Conservation (phyloP, 2,113 vertebrate species). For the Riparia riparia region DNA sequence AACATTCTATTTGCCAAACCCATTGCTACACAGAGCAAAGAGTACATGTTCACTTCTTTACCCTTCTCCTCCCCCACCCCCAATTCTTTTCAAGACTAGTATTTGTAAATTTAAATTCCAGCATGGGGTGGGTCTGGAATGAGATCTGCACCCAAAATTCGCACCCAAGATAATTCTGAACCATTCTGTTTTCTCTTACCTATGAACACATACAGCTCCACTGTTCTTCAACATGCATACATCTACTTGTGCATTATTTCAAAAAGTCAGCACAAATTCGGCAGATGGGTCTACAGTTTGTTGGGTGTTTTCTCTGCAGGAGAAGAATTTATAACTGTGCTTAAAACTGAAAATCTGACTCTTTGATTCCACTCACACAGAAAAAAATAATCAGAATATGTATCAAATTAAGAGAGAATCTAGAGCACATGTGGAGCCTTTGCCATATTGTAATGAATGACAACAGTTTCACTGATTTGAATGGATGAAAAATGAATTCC, state of each 20-base stretch:
- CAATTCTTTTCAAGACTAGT: neutral
- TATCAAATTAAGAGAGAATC: conserved; percentile 1
- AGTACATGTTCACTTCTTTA: neutral
- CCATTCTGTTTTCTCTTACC: neutral
- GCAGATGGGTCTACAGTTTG: neutral
- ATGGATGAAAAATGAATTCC: neutral
- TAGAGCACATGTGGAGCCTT: neutral
- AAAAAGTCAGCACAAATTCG: neutral
- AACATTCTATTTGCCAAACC: neutral
- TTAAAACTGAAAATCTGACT: neutral
- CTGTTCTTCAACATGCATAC: neutral
- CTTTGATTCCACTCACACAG: neutral
- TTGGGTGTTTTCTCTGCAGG: neutral
- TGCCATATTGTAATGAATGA: neutral
- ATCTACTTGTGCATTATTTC: neutral
- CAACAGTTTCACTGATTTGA: neutral
- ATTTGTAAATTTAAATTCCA: conserved; percentile 42
- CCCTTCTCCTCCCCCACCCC: rapidly evolving
- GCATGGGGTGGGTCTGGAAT: neutral
- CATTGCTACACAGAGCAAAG: neutral
- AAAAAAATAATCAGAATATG: neutral
- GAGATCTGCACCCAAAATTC: neutral
- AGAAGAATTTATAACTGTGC: neutral
- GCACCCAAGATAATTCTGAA: neutral
- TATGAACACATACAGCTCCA: neutral